Percentiles rank a stretch among this genome's conserved stretches.
phyloP scores from a whole-genome alignment of 2,888 invertebrate genomes.

The Tenodera sinensis region DNA sequence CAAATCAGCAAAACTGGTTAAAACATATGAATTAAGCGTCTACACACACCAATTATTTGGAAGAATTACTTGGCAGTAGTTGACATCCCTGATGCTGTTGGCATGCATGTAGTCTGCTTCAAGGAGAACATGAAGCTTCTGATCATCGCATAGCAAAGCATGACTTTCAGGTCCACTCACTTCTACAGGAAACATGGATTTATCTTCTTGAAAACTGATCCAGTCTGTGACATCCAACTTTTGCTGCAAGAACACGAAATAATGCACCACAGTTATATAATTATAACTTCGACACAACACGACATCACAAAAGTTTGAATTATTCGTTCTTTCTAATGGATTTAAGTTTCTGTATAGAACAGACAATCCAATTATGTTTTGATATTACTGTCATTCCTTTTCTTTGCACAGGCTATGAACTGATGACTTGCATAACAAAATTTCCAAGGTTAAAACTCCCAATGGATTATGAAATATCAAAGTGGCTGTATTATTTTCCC shows the following conservation, averaged over 20 bases:
- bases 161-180: constrained; percentile 40
- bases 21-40: neutral
- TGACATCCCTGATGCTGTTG: constrained; percentile 18
- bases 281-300: too few relatives aligned
- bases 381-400: too few relatives aligned
- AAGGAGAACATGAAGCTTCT: constrained; percentile 43
- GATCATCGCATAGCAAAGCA: constrained; percentile 35
- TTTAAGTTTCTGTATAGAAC: too few relatives aligned
- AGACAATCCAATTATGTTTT: too few relatives aligned
- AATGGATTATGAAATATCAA: too few relatives aligned
- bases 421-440: too few relatives aligned
- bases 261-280: too few relatives aligned
- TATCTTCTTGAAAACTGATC: constrained; percentile 44
- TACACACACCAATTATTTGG: constrained; percentile 5
- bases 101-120: constrained; percentile 39
- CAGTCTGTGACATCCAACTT: constrained; percentile 46
- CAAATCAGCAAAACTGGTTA: neutral
- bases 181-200: constrained; percentile 44
- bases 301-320: too few relatives aligned
- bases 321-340: too few relatives aligned
- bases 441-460: too few relatives aligned
- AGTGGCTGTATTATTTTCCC: too few relatives aligned
- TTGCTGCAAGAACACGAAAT: constrained; percentile 42
- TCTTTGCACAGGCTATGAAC: too few relatives aligned
- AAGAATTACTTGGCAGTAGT: constrained; percentile 22